Evolutionary conservation across 1,140 invertebrate genomes (phyloP), one percentile per base, ranked within the genome.

Genomic region (Branchinecta lindahli): DNA sequence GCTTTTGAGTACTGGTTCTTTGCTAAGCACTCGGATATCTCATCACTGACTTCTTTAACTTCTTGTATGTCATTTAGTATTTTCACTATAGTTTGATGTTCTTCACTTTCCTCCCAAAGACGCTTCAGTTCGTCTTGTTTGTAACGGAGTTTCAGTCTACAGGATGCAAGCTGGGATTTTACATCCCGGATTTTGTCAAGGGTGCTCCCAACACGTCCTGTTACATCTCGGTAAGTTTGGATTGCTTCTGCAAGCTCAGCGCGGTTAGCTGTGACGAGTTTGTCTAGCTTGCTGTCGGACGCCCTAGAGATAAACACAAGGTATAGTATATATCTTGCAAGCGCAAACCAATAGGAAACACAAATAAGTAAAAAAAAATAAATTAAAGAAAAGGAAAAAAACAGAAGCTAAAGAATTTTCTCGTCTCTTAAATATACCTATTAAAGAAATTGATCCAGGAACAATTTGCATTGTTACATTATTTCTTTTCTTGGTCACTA

Each of bases 1-100:
- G 52, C 52, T 61, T 61, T 61, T 1, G 52, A 12, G 18, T 61
- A 61, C 18, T 61, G 52, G 12, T 61, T 61, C 18, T 61, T 61
- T 4, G 12, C 52, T 15, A 61, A 15, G 18, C 12, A 20, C 18
- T 20, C 52, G 12, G 18, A 20, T 12, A 61, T 12, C 18, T 61
- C 52, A 20, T 61, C 52, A 61, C 18, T 61, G 52, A 61, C 52
- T 15, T 61, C 52, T 61, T 61, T 61, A 61, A 61, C 12, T 20
- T 61, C 52, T 61, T 61, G 52, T 61, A 61, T 61, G 6, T 61
- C 52, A 61, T 61, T 61, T 20, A 61, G 18, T 61, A 61, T 61
- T 61, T 61, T 61, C 12, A 12, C 12, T 3, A 61, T 61, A 20
- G 52, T 61, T 6, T 61, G 12, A 61, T 61, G 52, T 61, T 61